Conservation (phyloP, 2,113 vertebrate genomes). For the Eurystomus gularis region DNA sequence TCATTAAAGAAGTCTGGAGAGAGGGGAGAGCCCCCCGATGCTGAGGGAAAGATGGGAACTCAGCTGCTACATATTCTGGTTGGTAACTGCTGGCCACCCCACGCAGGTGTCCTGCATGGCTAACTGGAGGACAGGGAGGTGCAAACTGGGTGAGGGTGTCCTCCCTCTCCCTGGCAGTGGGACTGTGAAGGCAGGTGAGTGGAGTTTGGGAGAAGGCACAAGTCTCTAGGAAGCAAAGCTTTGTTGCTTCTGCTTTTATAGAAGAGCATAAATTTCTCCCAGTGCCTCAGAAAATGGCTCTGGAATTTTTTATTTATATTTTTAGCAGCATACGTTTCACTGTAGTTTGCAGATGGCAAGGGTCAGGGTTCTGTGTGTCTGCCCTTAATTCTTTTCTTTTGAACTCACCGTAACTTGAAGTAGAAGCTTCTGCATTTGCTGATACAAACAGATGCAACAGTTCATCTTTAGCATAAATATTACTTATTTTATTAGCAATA, state of each 20-base stretch:
- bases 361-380: not conserved
- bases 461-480: constrained; percentile 2
- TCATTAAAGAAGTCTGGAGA: not conserved
- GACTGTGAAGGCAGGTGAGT: not conserved
- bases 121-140: rapidly evolving
- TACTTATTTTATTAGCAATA: constrained; percentile 28
- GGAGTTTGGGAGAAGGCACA: not conserved
- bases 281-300: not conserved
- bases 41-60: not conserved
- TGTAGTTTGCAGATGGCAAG: not conserved
- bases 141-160: rapidly evolving
- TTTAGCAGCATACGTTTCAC: not conserved
- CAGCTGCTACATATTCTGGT: not conserved
- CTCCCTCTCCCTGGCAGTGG: not conserved
- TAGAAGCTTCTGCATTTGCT: not conserved
- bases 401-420: constrained; percentile 54
- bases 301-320: not conserved
- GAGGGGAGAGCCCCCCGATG: not conserved
- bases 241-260: not conserved
- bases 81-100: not conserved
- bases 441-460: not conserved
- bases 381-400: constrained; percentile 61
- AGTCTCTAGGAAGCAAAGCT: not conserved
- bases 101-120: not conserved
- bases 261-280: not conserved